Percentiles rank a stretch among this genome's conserved stretches.
Evolutionary conservation across 2,797 vertebrate species (phyloP).

Genomic region (Acanthis flammea): DNA sequence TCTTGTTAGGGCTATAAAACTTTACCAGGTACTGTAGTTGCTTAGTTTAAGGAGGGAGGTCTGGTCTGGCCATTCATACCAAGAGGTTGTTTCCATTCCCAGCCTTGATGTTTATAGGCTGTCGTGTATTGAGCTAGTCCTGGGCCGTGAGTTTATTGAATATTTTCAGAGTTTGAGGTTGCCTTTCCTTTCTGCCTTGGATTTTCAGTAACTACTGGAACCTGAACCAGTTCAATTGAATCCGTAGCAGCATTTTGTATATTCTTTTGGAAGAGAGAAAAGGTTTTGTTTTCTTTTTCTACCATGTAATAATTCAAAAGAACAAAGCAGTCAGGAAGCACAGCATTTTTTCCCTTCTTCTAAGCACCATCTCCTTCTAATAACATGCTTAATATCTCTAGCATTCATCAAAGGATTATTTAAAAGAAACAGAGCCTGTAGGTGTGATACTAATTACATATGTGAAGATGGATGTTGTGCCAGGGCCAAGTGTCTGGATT

Average conservation of each 20-base stretch:
- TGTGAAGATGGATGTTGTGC: conserved; percentile 38
- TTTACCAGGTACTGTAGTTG: conserved; percentile 26
- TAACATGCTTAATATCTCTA: conserved; percentile 48
- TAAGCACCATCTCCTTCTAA: conserved; percentile 36
- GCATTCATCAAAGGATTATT: conserved; percentile 63
- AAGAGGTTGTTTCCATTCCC: conserved; percentile 5
- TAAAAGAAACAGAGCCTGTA: conserved; percentile 60
- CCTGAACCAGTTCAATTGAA: neutral
- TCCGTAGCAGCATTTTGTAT: neutral
- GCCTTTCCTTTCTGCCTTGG: neutral
- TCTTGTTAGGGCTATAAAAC: conserved; percentile 12
- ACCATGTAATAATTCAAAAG: neutral
- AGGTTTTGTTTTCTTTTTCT: neutral
- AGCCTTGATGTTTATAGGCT: conserved; percentile 37
- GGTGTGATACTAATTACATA: conserved; percentile 62
- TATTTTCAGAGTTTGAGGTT: neutral
- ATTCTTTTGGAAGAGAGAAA: neutral
- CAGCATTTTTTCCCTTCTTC: conserved; percentile 15
- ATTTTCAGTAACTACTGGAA: neutral
- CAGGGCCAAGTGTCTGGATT: conserved; percentile 32
- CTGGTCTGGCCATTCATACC: conserved; percentile 14
- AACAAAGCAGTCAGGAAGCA: conserved; percentile 25
- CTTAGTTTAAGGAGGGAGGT: conserved; percentile 34
- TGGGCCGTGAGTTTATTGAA: conserved; percentile 9
- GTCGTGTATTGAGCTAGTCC: neutral